Base-by-base conservation (phyloP, 2,888 invertebrate genomes). In the Heteropelma amictum region DNA sequence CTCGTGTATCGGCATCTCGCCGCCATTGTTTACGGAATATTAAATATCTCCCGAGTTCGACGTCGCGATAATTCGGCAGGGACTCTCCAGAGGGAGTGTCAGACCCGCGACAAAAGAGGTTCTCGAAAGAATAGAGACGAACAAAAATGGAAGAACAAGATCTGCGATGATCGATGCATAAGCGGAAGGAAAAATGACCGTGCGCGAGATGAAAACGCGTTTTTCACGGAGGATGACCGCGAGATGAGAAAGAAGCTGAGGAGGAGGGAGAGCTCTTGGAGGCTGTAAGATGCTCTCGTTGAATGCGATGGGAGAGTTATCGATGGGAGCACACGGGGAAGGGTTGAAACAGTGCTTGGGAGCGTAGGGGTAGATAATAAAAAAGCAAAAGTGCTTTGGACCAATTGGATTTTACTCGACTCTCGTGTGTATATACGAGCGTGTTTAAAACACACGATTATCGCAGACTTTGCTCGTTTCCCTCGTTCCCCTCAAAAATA, bases 131-230 rank as follows among this genome's bases (percentile, higher is more conserved):
- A 17, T 35, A 4, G 26, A 28, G 7, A 4, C 1, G 6, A 28
- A n/a, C 5, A 14, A 10, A 8, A 17, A 45, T 10, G 30, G 26
- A 45, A 26, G 67, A 72, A 54, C 17, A 45, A 54, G 60, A 54
- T 6, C 14, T 77, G 80, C 35, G 72, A 64, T 80, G 78, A 77
- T 84, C 84, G 85, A 86, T 84, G 89, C 89, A 89, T 89, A 89
- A 87, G 89, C 90, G 90, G 89, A 90, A 14, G 86, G 89, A 87
- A 86, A 82, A 80, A 79, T 79, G 74, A 82, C 81, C 78, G 51
- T 23, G 40, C 49, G 35, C 23, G 63, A 67, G 56, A 17, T 10
- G 4, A 67, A 68, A 28, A 49, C 53, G 38, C 51, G 14, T 38
- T 23, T 51, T 10, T 28, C 26, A 51, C 54, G 45, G 65, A 38